These are phyloP conservation scores for Aphis gossypii DNA, from an alignment of 1,140 invertebrate genomes.

Conservation along the genomic window DNA sequence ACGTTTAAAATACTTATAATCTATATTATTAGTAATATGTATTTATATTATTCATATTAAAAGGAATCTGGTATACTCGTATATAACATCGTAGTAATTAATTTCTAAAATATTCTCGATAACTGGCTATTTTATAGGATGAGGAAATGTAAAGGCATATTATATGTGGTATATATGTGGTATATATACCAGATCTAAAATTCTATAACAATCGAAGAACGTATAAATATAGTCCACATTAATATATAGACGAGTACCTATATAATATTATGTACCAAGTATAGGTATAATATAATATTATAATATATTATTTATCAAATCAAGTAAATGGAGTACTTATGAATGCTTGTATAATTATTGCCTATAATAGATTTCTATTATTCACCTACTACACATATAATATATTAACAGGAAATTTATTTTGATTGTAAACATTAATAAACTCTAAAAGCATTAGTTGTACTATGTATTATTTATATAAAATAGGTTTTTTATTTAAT, in stretches of 20 bases:
- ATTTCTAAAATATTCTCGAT: background rate
- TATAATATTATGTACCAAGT: too few relatives aligned
- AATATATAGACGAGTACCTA: too few relatives aligned
- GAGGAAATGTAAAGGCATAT: background rate
- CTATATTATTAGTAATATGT: background rate
- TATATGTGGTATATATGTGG: too few relatives aligned
- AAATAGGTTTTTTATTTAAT: too few relatives aligned
- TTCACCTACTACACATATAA: background rate
- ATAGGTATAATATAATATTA: too few relatives aligned
- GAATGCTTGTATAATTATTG: background rate
- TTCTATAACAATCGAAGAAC: background rate
- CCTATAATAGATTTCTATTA: background rate
- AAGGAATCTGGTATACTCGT: too few relatives aligned
- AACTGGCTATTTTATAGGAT: background rate
- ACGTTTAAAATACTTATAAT: background rate
- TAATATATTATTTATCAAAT: too few relatives aligned
- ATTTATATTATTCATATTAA: too few relatives aligned
- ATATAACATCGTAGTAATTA: background rate
- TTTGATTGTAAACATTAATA: background rate
- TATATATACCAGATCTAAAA: too few relatives aligned
- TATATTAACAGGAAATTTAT: too few relatives aligned
- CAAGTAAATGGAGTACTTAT: background rate
- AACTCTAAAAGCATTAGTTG: background rate
- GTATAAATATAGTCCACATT: background rate
- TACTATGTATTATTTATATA: background rate